phyloP scores from a whole-genome alignment of 2,797 vertebrate genomes.

The Myripristis jacobus region DNA sequence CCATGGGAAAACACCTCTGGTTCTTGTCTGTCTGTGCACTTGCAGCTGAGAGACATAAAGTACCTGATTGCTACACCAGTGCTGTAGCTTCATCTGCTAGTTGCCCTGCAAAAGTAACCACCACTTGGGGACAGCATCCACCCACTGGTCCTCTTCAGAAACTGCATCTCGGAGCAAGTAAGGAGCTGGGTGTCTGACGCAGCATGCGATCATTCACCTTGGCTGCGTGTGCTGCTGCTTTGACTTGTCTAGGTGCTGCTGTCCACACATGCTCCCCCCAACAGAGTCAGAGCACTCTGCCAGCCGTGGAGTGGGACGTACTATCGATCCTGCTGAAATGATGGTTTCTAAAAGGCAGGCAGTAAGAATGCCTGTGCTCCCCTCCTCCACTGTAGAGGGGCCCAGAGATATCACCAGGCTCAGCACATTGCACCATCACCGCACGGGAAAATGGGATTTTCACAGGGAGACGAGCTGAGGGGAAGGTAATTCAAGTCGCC shows the following conservation, averaged over 20 bases:
- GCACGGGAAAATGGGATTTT: slow-evolving; percentile 86
- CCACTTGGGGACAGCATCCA: slow-evolving; percentile 69
- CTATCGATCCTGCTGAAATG: slow-evolving; percentile 84
- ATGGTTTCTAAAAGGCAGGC: slow-evolving; percentile 84
- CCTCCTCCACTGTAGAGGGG: slow-evolving; percentile 73
- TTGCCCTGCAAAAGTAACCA: slow-evolving; percentile 60
- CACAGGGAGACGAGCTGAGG: slow-evolving; percentile 82
- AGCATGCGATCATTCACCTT: slow-evolving; percentile 84
- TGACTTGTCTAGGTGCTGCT: slow-evolving; percentile 76
- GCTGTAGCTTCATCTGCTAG: slow-evolving; percentile 52
- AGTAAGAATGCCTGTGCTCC: slow-evolving; percentile 81
- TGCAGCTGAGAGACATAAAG: slow-evolving; percentile 31
- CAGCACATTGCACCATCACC: slow-evolving; percentile 84
- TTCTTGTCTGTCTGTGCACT: not conserved
- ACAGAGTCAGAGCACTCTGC: slow-evolving; percentile 72
- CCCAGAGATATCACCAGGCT: slow-evolving; percentile 82
- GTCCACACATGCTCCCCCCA: slow-evolving; percentile 66
- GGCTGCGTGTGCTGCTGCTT: slow-evolving; percentile 73
- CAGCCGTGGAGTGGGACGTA: slow-evolving; percentile 78
- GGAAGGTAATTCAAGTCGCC: slow-evolving; percentile 83
- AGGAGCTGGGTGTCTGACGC: slow-evolving; percentile 77
- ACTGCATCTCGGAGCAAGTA: slow-evolving; percentile 69
- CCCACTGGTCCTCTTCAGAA: slow-evolving; percentile 67
- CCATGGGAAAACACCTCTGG: slow-evolving; percentile 8
- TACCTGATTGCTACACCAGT: slow-evolving; percentile 50